Base-by-base conservation (phyloP, 2,888 invertebrate species). In the Amphipoea lucens region DNA sequence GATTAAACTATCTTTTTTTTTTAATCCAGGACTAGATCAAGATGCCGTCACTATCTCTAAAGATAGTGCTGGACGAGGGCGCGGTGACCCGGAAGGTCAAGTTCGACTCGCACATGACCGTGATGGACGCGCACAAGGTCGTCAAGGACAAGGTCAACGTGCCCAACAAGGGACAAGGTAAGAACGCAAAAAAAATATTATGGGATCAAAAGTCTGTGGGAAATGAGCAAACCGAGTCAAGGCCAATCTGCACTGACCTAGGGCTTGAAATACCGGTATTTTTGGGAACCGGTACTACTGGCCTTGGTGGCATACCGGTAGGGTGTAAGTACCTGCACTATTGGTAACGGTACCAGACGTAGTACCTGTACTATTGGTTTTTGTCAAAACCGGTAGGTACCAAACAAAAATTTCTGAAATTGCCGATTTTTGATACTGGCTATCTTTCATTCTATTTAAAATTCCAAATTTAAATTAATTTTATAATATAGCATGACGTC, bases 41-140 rank as follows among this genome's bases (percentile, higher is more conserved):
- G 81, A 98, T 98, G 98, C 97, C 98, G 88, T 97, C 97, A 76
- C 95, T 99, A 87, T 98, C 98, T 87, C 97, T 99, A 91, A 98
- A 98, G 95, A 98, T 99, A 95, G 98, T 98, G 94, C 97, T 98
- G 94, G 98, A 98, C 94, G 98, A 98, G 92, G 98, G 98, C 89
- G 98, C 98, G 91, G 98, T 99, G 91, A 99, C 99, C 91, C 99
- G 99, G 97, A 99, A 99, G 91, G 98, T 99, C 97, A 99, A 99
- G 96, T 99, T 99, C 96, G 99, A 99, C 95, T 98, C 99, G 76
- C 98, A 98, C 90, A 98, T 98, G 84, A 98, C 98, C 85, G 98
- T 99, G 79, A 98, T 98, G 94, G 99, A 99, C 94, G 99, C 99
- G 66, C 99, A 99, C 95, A 97, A 98, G 92, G 98, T 99, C 91